phyloP scores from a whole-genome alignment of 2,797 vertebrate species.

The Hippopotamyrus pictus region DNA sequence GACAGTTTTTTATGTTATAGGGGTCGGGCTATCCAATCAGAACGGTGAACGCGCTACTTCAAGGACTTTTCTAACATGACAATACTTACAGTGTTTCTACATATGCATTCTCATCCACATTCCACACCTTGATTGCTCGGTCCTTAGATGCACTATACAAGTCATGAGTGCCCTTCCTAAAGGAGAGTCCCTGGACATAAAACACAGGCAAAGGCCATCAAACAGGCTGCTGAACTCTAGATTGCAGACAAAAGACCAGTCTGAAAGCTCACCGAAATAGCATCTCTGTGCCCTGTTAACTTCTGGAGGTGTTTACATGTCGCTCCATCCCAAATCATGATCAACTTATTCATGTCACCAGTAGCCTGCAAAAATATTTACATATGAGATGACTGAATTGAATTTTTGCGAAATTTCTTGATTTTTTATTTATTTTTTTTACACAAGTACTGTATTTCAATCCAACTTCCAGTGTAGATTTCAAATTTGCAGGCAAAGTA shows the following conservation, averaged over 20 bases:
- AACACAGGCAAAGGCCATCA: neutral
- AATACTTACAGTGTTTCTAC: constrained; percentile 88
- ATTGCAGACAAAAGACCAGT: neutral
- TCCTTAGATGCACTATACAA: constrained; percentile 90
- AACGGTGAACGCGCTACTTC: neutral
- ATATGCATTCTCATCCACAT: constrained; percentile 86
- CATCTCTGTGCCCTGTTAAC: constrained; percentile 83
- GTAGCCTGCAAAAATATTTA: constrained; percentile 66
- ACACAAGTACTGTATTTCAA: neutral
- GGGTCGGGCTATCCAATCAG: neutral
- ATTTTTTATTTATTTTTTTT: neutral
- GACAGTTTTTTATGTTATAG: neutral
- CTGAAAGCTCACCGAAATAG: constrained; percentile 73
- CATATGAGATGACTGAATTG: neutral
- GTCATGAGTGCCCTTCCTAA: constrained; percentile 82
- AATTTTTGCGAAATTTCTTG: neutral
- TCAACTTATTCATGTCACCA: constrained; percentile 85
- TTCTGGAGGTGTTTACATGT: constrained; percentile 79
- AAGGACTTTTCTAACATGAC: neutral
- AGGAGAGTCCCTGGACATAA: constrained; percentile 76
- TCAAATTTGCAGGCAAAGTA: neutral
- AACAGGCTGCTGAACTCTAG: neutral
- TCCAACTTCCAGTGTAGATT: neutral
- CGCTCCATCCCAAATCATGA: constrained; percentile 87
- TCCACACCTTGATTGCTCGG: constrained; percentile 92